Conservation (phyloP, 2,888 invertebrate species). For the Calameuta idolon region DNA sequence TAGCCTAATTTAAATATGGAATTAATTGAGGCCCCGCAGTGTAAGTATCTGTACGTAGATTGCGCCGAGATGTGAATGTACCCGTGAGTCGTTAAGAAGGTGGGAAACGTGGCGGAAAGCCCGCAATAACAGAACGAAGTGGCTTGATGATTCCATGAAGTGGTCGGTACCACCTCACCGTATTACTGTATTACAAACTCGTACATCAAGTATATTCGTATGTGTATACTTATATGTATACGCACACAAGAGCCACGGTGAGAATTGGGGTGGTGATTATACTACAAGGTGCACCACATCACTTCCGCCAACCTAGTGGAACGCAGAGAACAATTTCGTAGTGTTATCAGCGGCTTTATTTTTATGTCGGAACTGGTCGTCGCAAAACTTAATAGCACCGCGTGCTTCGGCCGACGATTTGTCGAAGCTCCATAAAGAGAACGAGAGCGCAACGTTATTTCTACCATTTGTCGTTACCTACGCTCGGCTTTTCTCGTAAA, state of each 20-base stretch:
- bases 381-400: background rate
- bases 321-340: background rate
- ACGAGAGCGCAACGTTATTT: background rate
- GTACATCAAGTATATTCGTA: background rate
- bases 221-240: background rate
- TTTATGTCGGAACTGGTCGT: background rate
- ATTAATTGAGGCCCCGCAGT: conserved; percentile 35
- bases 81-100: background rate
- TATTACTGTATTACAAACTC: background rate
- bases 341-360: background rate
- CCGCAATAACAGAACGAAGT: background rate
- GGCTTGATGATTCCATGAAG: background rate
- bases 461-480: background rate
- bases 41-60: background rate
- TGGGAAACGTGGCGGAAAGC: background rate
- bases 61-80: background rate
- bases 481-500: background rate
- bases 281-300: conserved; percentile 4
- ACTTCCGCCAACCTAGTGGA: conserved; percentile 1
- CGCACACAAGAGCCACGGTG: background rate
- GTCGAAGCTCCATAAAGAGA: background rate
- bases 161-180: background rate
- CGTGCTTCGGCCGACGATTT: background rate
- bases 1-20: conserved; percentile 45
- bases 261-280: conserved; percentile 10